Base-by-base conservation (phyloP, 1,140 invertebrate genomes). In the Hylaeus anthracinus region DNA sequence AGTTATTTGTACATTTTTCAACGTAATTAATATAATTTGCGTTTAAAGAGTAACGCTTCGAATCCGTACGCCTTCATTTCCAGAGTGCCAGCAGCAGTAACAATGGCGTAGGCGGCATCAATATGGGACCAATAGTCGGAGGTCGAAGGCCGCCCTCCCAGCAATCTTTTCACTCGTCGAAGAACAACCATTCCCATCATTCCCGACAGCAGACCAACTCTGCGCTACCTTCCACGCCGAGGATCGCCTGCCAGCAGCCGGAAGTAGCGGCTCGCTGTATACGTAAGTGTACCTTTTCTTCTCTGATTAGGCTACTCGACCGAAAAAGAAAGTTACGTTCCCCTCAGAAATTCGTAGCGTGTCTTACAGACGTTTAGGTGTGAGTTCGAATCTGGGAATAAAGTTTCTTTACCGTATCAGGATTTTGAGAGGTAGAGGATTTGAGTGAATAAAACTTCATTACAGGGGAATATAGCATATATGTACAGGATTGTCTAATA, bases 111-210 rank as follows among this genome's bases (percentile, higher is more conserved):
- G 90, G 86, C 2, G 86, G 83, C 4, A 89, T 90, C 8, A 86
- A 89, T 53, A 58, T 90, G n/a, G 87, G 85, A 60, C 77, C 88
- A 8, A 79, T 81, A 5, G 83, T 88, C 14, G 84, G 80, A 15
- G 83, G 85, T 51, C 81, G 89, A 10, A 87, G 90, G 61, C 84
- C 85, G 72, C 82, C 85, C 0, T 91, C 90, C 0, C 91, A 93
- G 60, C 91, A 92, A 77, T 94, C 92, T 37, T 93, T 92, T 73
- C 89, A 93, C 53, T 93, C 91, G n/a, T 93, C 90, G 3, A 93
- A 91, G 80, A 92, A 85, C 66, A 91, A 85, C 80, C 88, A 88
- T 69, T 93, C 90, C 12, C 86, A 88, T 67, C 85, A 88, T 41
- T 91, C 87, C 5, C 87, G 88, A 2, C 78, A 86, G 65, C 88